Percentiles rank a stretch among this genome's conserved stretches.
phyloP scores from a whole-genome alignment of 2,888 invertebrate species.

The Cheilosia vernalis region DNA sequence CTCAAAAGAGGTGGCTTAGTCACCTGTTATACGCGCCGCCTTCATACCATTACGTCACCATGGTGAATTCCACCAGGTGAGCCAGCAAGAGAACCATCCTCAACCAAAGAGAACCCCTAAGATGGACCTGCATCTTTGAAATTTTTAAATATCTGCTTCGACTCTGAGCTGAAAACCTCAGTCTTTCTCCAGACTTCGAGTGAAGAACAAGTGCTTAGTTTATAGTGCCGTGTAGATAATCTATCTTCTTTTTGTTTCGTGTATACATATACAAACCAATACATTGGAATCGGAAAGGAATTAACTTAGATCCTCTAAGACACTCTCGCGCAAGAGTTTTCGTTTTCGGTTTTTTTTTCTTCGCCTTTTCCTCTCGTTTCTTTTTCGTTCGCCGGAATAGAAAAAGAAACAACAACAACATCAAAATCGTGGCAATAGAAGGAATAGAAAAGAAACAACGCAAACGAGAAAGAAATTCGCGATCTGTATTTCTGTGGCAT shows the following conservation, averaged over 20 bases:
- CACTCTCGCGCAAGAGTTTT: constrained; percentile 61
- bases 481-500: constrained; percentile 79
- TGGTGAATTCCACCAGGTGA: constrained; percentile 58
- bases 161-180: constrained; percentile 78
- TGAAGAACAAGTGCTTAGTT: constrained; percentile 79
- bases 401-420: constrained; percentile 43
- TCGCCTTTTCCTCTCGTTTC: constrained; percentile 24
- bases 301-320: constrained; percentile 74
- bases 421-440: constrained; percentile 74
- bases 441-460: constrained; percentile 73
- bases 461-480: constrained; percentile 74
- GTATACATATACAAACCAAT: constrained; percentile 51
- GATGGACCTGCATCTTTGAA: constrained; percentile 55
- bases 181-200: constrained; percentile 84
- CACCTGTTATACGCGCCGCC: constrained; percentile 56
- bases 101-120: constrained; percentile 20
- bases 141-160: constrained; percentile 67
- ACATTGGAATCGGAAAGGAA: constrained; percentile 72
- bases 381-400: constrained; percentile 60
- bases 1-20: constrained; percentile 35
- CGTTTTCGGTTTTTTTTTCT: constrained; percentile 34
- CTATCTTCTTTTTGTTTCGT: constrained; percentile 67
- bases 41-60: constrained; percentile 53
- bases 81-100: constrained; percentile 34
- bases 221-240: constrained; percentile 77